phyloP scores from a whole-genome alignment of 2,797 vertebrate species.

The Girardinus metallicus region DNA sequence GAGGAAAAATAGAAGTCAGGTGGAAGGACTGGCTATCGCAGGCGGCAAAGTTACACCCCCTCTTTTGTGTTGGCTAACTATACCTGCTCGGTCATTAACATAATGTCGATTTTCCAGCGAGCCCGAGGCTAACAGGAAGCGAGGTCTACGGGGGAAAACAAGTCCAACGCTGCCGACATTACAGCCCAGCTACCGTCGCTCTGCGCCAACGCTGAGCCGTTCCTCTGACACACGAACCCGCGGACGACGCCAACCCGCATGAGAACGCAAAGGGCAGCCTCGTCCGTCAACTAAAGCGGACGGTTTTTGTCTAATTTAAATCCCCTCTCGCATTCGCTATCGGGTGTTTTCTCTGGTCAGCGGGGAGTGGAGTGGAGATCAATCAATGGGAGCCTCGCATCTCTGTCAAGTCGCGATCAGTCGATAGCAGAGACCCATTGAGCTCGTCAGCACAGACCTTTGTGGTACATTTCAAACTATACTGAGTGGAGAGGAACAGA shows the following conservation, averaged over 20 bases:
- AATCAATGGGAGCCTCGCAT: slow-evolving; percentile 80
- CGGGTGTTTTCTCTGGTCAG: slow-evolving; percentile 78
- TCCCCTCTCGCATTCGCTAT: slow-evolving; percentile 68
- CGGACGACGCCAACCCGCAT: not conserved
- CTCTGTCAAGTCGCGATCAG: slow-evolving; percentile 54
- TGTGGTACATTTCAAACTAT: rapidly evolving
- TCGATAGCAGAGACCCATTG: slow-evolving; percentile 55
- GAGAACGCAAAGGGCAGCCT: slow-evolving; percentile 26
- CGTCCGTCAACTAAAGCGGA: slow-evolving; percentile 40
- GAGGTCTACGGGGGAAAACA: slow-evolving; percentile 71
- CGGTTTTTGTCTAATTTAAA: slow-evolving; percentile 66
- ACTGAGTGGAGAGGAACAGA: not conserved
- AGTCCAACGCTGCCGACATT: slow-evolving; percentile 74
- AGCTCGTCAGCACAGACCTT: rapidly evolving
- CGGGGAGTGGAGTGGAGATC: slow-evolving; percentile 78
- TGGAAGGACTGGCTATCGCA: not conserved
- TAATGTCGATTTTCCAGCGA: slow-evolving; percentile 63
- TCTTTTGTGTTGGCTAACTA: slow-evolving; percentile 39
- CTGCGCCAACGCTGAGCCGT: slow-evolving; percentile 1
- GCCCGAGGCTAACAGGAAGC: slow-evolving; percentile 78
- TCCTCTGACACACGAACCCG: not conserved
- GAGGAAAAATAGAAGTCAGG: slow-evolving; percentile 22
- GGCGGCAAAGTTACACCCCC: slow-evolving; percentile 41
- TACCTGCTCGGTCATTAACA: slow-evolving; percentile 57
- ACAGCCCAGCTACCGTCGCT: slow-evolving; percentile 59